A percentile compares a stretch with the other conserved stretches of the same genome.
Evolutionary conservation across 2,797 vertebrate species (phyloP).

Genomic region (Nasua narica): DNA sequence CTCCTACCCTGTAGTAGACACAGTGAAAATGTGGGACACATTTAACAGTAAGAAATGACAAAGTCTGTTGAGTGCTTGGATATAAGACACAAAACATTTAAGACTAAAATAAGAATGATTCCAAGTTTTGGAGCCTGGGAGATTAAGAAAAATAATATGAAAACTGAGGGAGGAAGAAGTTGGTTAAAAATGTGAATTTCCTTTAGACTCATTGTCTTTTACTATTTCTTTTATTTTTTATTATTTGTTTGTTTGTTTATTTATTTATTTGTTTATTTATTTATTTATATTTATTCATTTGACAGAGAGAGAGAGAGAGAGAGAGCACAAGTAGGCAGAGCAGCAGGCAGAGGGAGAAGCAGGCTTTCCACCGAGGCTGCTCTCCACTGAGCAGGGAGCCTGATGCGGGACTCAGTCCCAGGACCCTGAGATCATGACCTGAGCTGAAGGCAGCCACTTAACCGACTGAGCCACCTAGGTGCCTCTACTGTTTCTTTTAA

Average conservation of each 20-base stretch:
- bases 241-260: no score
- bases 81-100: background rate
- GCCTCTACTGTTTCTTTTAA: background rate
- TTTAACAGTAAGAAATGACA: background rate
- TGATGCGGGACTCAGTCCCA: no score
- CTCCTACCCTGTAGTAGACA: background rate
- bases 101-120: background rate
- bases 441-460: no score
- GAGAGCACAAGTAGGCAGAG: no score
- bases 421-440: no score
- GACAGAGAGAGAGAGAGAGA: no score
- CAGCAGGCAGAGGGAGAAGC: no score
- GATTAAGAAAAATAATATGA: background rate
- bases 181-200: background rate
- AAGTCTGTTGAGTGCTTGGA: background rate
- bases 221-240: background rate
- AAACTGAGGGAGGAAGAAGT: background rate
- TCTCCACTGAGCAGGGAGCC: no score
- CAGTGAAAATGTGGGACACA: background rate
- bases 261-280: no score
- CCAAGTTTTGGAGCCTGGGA: background rate
- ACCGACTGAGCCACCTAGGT: no score
- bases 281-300: no score
- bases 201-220: background rate
- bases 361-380: no score